phyloP scores from a whole-genome alignment of 2,888 invertebrate genomes.

The Lamproptera curius region DNA sequence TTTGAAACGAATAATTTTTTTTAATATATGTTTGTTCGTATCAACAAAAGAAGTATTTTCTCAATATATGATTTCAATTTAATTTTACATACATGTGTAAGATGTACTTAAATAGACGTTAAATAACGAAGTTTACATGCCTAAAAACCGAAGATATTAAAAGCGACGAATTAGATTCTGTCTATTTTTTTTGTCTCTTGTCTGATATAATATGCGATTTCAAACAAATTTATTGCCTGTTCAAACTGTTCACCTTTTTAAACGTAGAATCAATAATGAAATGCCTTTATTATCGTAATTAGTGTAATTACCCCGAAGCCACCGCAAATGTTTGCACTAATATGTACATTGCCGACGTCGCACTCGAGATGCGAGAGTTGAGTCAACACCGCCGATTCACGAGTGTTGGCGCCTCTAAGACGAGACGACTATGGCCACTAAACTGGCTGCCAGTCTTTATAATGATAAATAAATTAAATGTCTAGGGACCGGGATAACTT shows the following conservation, averaged over 20 bases:
- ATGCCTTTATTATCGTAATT: neutral
- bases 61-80: too few species aligned
- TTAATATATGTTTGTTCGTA: too few species aligned
- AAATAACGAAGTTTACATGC: neutral
- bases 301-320: neutral
- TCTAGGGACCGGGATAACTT: neutral
- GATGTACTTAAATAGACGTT: too few species aligned
- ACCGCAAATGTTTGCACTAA: neutral
- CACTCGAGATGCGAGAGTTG: conserved; percentile 24
- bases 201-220: neutral
- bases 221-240: too few species aligned
- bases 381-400: conserved; percentile 29
- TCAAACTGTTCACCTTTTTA: neutral
- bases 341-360: conserved; percentile 23
- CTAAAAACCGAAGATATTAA: neutral
- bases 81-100: too few species aligned
- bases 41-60: too few species aligned
- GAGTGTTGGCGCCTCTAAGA: conserved; percentile 29
- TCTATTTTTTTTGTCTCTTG: neutral
- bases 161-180: too few species aligned
- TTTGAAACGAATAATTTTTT: too few species aligned
- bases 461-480: neutral
- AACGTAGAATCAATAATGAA: neutral
- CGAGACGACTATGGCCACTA: conserved; percentile 26
- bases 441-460: conserved; percentile 18